phyloP scores from a whole-genome alignment of 2,113 vertebrate genomes.

The Clarias macrocephalus region DNA sequence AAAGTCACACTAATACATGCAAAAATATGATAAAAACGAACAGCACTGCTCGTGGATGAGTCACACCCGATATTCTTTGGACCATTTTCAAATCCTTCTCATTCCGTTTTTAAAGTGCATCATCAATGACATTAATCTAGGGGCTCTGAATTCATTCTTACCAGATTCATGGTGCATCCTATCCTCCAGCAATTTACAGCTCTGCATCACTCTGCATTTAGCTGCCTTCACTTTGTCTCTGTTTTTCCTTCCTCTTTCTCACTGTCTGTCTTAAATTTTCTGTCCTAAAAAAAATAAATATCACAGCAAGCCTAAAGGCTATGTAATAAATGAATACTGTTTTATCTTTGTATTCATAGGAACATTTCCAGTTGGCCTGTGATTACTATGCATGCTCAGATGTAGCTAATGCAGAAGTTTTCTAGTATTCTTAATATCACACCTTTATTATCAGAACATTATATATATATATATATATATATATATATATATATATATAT shows the following conservation, averaged over 20 bases:
- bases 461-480: no score
- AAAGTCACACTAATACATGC: conserved; percentile 17
- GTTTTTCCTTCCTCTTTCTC: background rate
- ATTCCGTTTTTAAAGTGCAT: conserved; percentile 42
- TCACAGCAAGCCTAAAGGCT: conserved; percentile 36
- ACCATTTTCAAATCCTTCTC: conserved; percentile 30
- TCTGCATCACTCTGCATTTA: background rate
- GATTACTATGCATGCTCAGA: background rate
- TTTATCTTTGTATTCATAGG: conserved; percentile 11
- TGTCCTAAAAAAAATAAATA: conserved; percentile 24
- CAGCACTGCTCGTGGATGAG: conserved; percentile 8
- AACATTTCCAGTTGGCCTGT: background rate
- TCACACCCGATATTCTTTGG: conserved; percentile 23
- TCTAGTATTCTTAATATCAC: background rate
- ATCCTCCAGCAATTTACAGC: conserved; percentile 9
- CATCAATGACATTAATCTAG: conserved; percentile 44
- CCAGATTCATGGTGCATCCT: background rate
- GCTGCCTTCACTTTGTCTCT: background rate
- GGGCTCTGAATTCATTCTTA: conserved; percentile 30
- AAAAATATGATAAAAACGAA: conserved; percentile 17
- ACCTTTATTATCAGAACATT: background rate
- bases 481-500: no score
- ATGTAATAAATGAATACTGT: conserved; percentile 26
- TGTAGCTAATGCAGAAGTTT: background rate
- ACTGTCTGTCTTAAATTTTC: background rate